Base-by-base conservation (phyloP, 2,888 invertebrate genomes). In the Brachypalpus laphriformis region DNA sequence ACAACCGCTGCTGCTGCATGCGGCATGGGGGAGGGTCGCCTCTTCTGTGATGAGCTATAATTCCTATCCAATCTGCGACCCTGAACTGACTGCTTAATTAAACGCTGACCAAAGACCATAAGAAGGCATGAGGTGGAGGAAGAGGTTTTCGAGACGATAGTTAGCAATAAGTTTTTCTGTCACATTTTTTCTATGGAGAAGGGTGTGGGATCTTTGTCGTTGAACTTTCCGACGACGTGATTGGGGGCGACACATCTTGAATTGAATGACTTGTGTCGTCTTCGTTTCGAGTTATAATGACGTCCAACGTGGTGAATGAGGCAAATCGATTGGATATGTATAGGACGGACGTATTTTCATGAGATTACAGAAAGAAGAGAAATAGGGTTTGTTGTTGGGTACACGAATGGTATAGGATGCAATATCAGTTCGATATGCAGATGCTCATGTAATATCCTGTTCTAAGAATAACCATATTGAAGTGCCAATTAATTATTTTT, bases 61-160 rank as follows among this genome's bases (percentile, higher is more conserved):
- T 85, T 85, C 70, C 81, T 49, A 85, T 85, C 85, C 85, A 85
- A 85, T 85, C 85, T 85, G 85, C 85, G 85, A 85, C 85, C 85
- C 85, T 85, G 85, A 85, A 85, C 81, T 85, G 85, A 85, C 85
- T 85, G 80, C 85, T 85, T 85, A 85, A 85, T 85, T 85, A 85
- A 85, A 85, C 75, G 85, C 75, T 85, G 81, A 85, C 81, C 85
- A 81, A 54, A 71, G 81, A 75, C 56, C 45, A 65, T 47, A 6
- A 16, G 14, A 1, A 20, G 0, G 49, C 6, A 25, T 14, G 59
- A 11, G n/a, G 56, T 37, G 66, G 14, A 9, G 18, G 16, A 20
- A 31, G 42, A 14, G 28, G 34, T 18, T 34, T 11, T 45, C 18
- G 34, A 18, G 28, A 11, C n/a, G 61, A 63, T 42, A 68, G 68